phyloP scores from a whole-genome alignment of 2,113 vertebrate genomes.

The Hepsetus odoe region DNA sequence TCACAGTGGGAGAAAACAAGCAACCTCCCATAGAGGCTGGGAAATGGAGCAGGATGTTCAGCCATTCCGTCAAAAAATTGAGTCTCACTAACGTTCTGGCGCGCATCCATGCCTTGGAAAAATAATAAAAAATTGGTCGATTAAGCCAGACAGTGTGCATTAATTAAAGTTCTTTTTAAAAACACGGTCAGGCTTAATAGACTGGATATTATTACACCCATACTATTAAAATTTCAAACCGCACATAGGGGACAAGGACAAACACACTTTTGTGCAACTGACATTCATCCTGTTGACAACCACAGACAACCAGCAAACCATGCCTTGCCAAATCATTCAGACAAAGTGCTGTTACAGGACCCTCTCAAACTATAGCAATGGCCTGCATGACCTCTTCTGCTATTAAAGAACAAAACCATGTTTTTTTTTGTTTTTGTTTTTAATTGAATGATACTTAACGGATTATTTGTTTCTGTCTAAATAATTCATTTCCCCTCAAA shows the following conservation, averaged over 20 bases:
- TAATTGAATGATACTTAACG: too few species aligned
- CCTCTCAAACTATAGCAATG: neutral
- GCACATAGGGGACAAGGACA: constrained; percentile 2
- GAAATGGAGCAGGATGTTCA: constrained; percentile 36
- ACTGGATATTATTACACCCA: constrained; percentile 60
- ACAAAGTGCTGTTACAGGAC: neutral
- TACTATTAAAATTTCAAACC: constrained; percentile 55
- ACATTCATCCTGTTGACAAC: neutral
- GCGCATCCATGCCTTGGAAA: constrained; percentile 54
- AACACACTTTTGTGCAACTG: neutral
- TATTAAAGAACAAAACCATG: too few species aligned
- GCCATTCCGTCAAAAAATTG: neutral
- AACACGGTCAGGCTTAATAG: constrained; percentile 59
- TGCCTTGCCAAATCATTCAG: neutral
- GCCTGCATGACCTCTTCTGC: neutral
- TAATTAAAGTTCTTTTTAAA: constrained; percentile 62
- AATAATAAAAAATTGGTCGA: constrained; percentile 61
- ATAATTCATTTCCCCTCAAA: too few species aligned
- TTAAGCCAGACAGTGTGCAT: constrained; percentile 65
- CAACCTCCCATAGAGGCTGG: constrained; percentile 40
- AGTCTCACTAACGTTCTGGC: neutral
- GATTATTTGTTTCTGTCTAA: too few species aligned
- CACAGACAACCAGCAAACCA: neutral
- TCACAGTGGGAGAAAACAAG: constrained; percentile 35
- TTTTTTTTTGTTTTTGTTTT: too few species aligned